A percentile compares a stretch with the other conserved stretches of the same genome.
Evolutionary conservation across 2,797 vertebrate genomes (phyloP).

Genomic region (Limosa lapponica): DNA sequence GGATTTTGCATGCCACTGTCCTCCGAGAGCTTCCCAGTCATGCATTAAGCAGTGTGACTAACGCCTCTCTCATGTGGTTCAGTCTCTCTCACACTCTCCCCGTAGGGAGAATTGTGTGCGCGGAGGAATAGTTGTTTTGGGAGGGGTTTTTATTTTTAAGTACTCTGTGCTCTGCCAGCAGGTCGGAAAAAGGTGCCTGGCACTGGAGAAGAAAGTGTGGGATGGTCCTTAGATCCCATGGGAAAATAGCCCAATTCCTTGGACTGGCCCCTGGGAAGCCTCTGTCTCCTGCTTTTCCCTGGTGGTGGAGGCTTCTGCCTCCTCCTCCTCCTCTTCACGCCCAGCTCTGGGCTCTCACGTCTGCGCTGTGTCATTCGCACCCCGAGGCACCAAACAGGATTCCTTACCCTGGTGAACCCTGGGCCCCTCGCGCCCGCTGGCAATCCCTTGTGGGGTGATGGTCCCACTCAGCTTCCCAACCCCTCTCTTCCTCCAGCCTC

Average conservation of each 20-base stretch:
- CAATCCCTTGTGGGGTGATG: fast-evolving
- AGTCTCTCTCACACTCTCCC: slow-evolving; percentile 37
- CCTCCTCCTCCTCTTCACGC: neutral
- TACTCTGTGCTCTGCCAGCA: slow-evolving; percentile 29
- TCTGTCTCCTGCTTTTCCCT: slow-evolving; percentile 32
- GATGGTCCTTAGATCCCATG: slow-evolving; percentile 64
- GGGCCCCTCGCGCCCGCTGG: fast-evolving
- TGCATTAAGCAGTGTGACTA: slow-evolving; percentile 69
- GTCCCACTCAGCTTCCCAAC: neutral
- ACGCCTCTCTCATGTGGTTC: slow-evolving; percentile 70
- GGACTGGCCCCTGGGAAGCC: slow-evolving; percentile 49
- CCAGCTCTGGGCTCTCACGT: slow-evolving; percentile 1
- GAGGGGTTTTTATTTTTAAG: slow-evolving; percentile 67
- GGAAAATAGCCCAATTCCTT: slow-evolving; percentile 47
- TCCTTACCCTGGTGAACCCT: fast-evolving
- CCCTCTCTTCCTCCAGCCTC: neutral
- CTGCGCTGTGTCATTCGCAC: slow-evolving; percentile 11
- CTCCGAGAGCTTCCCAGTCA: slow-evolving; percentile 62
- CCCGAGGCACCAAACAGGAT: neutral
- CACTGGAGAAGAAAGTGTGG: slow-evolving; percentile 54
- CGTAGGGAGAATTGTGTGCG: slow-evolving; percentile 52
- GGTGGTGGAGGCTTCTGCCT: neutral
- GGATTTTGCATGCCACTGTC: slow-evolving; percentile 61
- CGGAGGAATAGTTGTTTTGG: slow-evolving; percentile 61
- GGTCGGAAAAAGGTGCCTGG: slow-evolving; percentile 59